Percentiles rank a stretch among this genome's conserved stretches.
Evolutionary conservation across 2,113 vertebrate genomes (phyloP).

Genomic region (Pteruthius melanotis): DNA sequence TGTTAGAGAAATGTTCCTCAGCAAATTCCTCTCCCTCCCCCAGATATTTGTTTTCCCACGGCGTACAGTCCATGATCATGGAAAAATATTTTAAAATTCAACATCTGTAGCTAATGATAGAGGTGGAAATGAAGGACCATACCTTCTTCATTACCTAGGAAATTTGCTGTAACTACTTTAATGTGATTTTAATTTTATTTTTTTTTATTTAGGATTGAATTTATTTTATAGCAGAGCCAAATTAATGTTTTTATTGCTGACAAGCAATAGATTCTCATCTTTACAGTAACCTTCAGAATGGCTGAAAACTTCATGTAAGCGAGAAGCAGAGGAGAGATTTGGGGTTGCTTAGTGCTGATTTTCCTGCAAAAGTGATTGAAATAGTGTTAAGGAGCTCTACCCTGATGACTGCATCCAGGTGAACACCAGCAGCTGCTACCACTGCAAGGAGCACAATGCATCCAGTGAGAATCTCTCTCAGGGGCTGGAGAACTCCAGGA

Average conservation of each 20-base stretch:
- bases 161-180: slow-evolving; percentile 11
- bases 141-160: slow-evolving; percentile 20
- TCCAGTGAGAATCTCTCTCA: neutral
- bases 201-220: neutral
- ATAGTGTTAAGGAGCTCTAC: neutral
- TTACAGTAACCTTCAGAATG: neutral
- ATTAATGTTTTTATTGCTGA: neutral
- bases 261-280: neutral
- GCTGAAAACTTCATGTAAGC: neutral
- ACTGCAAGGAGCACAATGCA: neutral
- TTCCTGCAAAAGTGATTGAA: neutral
- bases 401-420: neutral
- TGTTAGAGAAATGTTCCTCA: slow-evolving; percentile 75
- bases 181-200: slow-evolving; percentile 1
- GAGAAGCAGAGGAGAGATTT: neutral
- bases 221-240: neutral
- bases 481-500: neutral
- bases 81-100: slow-evolving; percentile 67
- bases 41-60: slow-evolving; percentile 70
- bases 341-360: neutral
- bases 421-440: neutral
- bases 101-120: slow-evolving; percentile 58
- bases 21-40: slow-evolving; percentile 67
- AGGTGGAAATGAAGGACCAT: slow-evolving; percentile 48
- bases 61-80: slow-evolving; percentile 37